Evolutionary conservation across 2,113 vertebrate species (phyloP).

Genomic region (Zapus hudsonius): DNA sequence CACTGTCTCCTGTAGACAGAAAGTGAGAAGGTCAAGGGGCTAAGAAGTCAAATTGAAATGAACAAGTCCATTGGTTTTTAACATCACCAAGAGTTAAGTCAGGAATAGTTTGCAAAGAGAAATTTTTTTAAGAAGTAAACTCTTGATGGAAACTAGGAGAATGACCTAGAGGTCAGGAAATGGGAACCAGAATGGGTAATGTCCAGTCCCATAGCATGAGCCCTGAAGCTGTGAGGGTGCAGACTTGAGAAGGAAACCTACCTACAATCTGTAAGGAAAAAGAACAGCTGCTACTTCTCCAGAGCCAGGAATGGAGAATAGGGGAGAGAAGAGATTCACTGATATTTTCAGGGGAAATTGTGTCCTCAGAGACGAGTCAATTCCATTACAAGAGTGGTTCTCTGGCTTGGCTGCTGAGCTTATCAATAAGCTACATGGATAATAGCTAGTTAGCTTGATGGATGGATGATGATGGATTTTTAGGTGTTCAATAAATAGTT

Average conservation of each 20-base stretch:
- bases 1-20: not conserved
- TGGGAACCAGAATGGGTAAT: not conserved
- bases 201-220: not conserved
- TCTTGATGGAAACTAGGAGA: not conserved
- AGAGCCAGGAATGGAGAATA: not conserved
- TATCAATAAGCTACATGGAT: not conserved
- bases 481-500: not conserved
- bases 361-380: not conserved
- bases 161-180: not conserved
- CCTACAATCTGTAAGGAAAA: not conserved
- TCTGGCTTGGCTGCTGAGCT: not conserved
- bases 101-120: not conserved
- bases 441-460: not conserved
- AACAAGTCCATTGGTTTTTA: not conserved
- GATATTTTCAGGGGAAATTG: not conserved
- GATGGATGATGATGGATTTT: not conserved
- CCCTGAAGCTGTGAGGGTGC: not conserved
- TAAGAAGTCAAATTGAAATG: not conserved
- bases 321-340: not conserved
- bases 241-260: not conserved
- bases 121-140: not conserved
- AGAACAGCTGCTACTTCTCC: no score
- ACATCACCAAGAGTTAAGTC: slow-evolving; percentile 7
- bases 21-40: not conserved
- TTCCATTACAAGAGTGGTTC: not conserved